Evolutionary conservation across 2,888 invertebrate genomes (phyloP).

Genomic region (Mythimna loreyi): DNA sequence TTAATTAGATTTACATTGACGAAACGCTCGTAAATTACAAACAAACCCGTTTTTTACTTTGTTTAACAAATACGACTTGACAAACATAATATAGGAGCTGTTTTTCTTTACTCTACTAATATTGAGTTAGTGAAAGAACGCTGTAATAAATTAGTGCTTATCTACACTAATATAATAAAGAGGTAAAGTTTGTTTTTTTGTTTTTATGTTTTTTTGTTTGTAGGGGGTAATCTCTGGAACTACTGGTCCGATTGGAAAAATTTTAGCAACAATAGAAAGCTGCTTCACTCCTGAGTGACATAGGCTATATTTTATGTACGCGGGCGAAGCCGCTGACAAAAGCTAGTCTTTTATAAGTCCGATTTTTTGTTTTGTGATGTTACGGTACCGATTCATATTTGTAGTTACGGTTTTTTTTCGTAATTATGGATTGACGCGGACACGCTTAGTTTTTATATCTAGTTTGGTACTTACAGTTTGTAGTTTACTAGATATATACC

Average conservation of each 20-base stretch:
- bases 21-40: slow-evolving; percentile 32
- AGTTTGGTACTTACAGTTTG: neutral
- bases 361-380: slow-evolving; percentile 8
- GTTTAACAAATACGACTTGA: slow-evolving; percentile 33
- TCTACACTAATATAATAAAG: no score
- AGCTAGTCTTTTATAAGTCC: no score
- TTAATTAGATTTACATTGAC: slow-evolving; percentile 42
- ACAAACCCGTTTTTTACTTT: slow-evolving; percentile 28
- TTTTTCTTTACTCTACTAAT: slow-evolving; percentile 40
- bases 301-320: no score
- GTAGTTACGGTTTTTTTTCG: slow-evolving; percentile 1
- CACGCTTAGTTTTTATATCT: slow-evolving; percentile 7
- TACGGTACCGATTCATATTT: slow-evolving; percentile 2
- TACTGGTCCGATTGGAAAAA: no score
- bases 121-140: slow-evolving; percentile 38
- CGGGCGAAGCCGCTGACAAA: no score
- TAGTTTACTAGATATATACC: no score
- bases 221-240: no score
- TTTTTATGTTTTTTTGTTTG: neutral
- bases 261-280: no score
- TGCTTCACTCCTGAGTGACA: no score
- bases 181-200: no score
- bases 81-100: slow-evolving; percentile 37
- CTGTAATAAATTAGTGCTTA: neutral
- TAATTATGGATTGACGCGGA: slow-evolving; percentile 11